Base-by-base conservation (phyloP, 2,888 invertebrate genomes). In the Hecatera dysodea region DNA sequence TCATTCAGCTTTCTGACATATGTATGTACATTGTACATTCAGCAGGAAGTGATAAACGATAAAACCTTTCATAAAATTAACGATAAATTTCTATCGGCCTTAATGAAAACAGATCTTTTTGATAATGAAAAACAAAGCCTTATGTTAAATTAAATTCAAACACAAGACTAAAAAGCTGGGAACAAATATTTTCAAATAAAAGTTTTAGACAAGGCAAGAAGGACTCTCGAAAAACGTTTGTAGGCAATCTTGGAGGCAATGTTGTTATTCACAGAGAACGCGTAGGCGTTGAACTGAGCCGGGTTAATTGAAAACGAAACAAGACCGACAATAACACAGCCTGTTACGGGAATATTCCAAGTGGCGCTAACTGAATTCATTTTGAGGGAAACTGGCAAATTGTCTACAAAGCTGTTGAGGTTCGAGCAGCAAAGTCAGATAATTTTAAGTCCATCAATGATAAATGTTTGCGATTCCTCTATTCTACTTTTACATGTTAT, bases 301-400 rank as follows among this genome's bases (percentile, higher is more conserved):
- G 56, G 66, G 72, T 76, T 79, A 82, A 84, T 84, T 84, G 78
- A 81, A 85, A 80, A 67, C 64, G 65, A 78, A 83, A 84, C 77
- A 72, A 71, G 66, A 74, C 44, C 62, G 74, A 79, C 66, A 76
- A 74, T 63, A 72, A 60, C 52, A 63, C 48, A 60, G 65, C 11
- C 50, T 64, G 46, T 56, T 57, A 60, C 48, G 17, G 39, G 71
- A 79, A 67, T 74, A 65, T 55, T 63, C 42, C 8, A 55, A 67
- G 64, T 55, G 62, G 39, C 22, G 50, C n/a, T 36, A 62, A 76
- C 73, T 73, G 17, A 62, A 48, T 56, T 53, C 11, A 53, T 57
- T 36, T 72, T 27, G 24, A 44, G 44, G 29, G n/a, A 55, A 57
- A 17, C 48, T 61, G 12, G 22, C 9, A 53, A 75, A 42, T 56